Conservation (phyloP, 2,797 vertebrate genomes). For the Phyllotis vaccarum region DNA sequence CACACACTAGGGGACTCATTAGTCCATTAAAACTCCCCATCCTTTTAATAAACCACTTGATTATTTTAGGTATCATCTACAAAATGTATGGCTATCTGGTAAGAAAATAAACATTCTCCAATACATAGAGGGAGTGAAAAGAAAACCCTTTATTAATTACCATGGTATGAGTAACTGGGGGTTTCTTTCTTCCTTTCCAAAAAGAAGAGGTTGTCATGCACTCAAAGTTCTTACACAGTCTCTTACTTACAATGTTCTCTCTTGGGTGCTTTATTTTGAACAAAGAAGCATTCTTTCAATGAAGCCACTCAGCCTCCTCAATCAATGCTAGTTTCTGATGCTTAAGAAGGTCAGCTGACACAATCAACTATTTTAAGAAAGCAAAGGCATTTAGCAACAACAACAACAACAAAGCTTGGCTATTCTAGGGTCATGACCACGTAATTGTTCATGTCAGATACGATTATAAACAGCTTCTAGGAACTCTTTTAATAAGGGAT, state of each 20-base stretch:
- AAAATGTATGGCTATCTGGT: conserved; percentile 8
- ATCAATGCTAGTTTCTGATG: not conserved
- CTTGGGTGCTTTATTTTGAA: conserved; percentile 49
- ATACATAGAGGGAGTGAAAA: not conserved
- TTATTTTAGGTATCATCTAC: not conserved
- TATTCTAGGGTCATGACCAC: conserved; percentile 8
- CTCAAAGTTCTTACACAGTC: not conserved
- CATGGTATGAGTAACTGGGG: not conserved
- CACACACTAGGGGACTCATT: not conserved
- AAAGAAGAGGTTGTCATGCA: not conserved
- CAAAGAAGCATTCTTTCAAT: conserved; percentile 69
- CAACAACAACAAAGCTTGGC: not conserved
- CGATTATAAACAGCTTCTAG: conserved; percentile 42
- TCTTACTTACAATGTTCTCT: conserved; percentile 58
- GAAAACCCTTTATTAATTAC: conserved; percentile 2
- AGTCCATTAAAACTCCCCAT: conserved; percentile 6
- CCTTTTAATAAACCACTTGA: not conserved
- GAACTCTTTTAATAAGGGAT: not conserved
- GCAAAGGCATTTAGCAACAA: conserved; percentile 43
- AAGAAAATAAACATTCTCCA: conserved; percentile 29
- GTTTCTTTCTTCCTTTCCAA: not conserved
- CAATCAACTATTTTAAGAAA: conserved; percentile 61
- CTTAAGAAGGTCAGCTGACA: conserved; percentile 61
- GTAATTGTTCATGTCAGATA: not conserved
- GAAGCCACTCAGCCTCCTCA: conserved; percentile 37